phyloP scores from a whole-genome alignment of 2,113 vertebrate genomes.

The Octodon degus region DNA sequence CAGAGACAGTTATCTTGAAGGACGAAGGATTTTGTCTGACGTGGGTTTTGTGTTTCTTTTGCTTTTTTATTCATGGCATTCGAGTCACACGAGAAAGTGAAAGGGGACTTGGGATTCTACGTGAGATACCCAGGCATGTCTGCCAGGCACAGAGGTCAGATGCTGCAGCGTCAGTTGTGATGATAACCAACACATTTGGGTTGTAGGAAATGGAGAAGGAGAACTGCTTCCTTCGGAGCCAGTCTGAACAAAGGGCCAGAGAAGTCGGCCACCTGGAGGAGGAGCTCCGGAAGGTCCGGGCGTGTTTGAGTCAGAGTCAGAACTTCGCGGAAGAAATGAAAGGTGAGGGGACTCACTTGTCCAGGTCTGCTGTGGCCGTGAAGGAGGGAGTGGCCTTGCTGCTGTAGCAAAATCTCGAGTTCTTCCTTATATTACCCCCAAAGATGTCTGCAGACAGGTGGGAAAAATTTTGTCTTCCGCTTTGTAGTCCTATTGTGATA shows the following conservation, averaged over 20 bases:
- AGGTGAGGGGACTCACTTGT: constrained; percentile 83
- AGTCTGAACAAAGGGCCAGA: constrained; percentile 88
- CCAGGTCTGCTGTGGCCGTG: not conserved
- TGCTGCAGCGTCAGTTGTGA: not conserved
- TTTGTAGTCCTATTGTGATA: constrained; percentile 27
- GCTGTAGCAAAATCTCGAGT: not conserved
- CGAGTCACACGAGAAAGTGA: not conserved
- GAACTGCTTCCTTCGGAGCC: constrained; percentile 84
- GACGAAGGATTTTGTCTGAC: not conserved
- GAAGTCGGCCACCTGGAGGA: constrained; percentile 88
- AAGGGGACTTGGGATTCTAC: not conserved
- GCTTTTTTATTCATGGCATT: not conserved
- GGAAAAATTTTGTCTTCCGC: not conserved
- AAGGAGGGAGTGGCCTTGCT: not conserved
- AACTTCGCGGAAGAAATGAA: constrained; percentile 89
- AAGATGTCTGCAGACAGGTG: not conserved
- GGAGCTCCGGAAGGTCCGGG: constrained; percentile 86
- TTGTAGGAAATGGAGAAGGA: constrained; percentile 90
- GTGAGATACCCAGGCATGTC: not conserved
- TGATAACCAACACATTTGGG: constrained; percentile 16
- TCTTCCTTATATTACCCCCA: not conserved
- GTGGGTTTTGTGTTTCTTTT: not conserved
- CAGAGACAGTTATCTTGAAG: constrained; percentile 30
- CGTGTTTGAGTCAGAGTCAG: constrained; percentile 89
- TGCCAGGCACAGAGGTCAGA: not conserved